A percentile compares a stretch with the other conserved stretches of the same genome.
phyloP scores from a whole-genome alignment of 1,140 invertebrate genomes.

The Cotesia glomerata region DNA sequence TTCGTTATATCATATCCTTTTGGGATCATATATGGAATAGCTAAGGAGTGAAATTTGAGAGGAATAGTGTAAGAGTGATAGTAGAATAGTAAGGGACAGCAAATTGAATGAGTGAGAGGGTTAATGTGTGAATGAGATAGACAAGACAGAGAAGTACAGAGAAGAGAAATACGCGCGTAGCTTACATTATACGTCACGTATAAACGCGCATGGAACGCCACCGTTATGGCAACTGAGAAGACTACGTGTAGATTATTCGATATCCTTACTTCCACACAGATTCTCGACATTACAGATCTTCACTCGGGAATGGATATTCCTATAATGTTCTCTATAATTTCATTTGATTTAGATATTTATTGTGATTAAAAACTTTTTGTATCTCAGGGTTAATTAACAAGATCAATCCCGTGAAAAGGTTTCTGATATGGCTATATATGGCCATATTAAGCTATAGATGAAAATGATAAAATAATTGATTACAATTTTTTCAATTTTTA shows the following conservation, averaged over 20 bases:
- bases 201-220: not conserved
- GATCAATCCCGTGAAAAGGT: too few relatives aligned
- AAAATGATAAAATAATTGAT: too few relatives aligned
- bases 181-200: constrained; percentile 20
- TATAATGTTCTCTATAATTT: too few relatives aligned
- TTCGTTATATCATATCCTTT: constrained; percentile 5
- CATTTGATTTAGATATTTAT: too few relatives aligned
- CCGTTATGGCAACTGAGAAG: not conserved
- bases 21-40: not conserved
- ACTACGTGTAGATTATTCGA: constrained; percentile 11
- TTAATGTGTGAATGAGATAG: not conserved
- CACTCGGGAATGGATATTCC: too few relatives aligned
- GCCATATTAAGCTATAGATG: too few relatives aligned
- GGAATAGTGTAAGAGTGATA: not conserved
- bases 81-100: not conserved
- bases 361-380: too few relatives aligned
- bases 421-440: too few relatives aligned
- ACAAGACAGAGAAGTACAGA: not conserved
- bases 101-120: not conserved
- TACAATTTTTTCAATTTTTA: too few relatives aligned
- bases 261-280: not conserved
- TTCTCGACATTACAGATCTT: not conserved
- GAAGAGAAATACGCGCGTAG: constrained; percentile 7
- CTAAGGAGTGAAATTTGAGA: not conserved
- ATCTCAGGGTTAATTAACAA: too few relatives aligned